phyloP scores from a whole-genome alignment of 1,140 invertebrate species.

The Manduca sexta region DNA sequence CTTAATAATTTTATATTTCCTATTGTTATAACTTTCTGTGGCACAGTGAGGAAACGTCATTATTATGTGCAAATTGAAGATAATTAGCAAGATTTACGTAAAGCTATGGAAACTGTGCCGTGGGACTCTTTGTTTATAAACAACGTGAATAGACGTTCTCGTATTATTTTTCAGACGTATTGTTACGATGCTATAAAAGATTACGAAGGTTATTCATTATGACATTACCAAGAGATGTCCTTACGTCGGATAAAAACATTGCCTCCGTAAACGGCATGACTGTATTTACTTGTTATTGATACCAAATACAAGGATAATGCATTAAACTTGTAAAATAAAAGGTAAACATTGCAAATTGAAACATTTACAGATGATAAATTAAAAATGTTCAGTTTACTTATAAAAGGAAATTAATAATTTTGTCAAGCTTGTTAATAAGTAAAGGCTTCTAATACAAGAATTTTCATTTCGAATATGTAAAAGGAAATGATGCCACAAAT shows the following conservation, averaged over 20 bases:
- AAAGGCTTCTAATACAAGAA: too few species aligned
- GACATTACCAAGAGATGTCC: conserved; percentile 42
- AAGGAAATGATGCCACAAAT: too few species aligned
- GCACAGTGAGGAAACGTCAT: conserved; percentile 37
- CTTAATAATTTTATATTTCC: conserved; percentile 11
- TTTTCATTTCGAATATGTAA: too few species aligned
- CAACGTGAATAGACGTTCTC: neutral
- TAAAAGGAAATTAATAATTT: too few species aligned
- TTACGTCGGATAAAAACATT: conserved; percentile 1
- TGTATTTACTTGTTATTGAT: too few species aligned
- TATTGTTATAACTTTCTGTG: conserved; percentile 10
- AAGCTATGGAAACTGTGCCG: conserved; percentile 63
- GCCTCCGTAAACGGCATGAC: too few species aligned
- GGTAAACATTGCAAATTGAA: too few species aligned
- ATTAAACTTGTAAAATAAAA: too few species aligned
- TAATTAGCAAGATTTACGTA: conserved; percentile 64
- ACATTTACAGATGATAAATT: too few species aligned
- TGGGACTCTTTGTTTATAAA: conserved; percentile 48
- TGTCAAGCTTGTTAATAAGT: too few species aligned
- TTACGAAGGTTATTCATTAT: conserved; percentile 13
- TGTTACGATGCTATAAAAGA: conserved; percentile 39
- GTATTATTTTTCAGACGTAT: conserved; percentile 20
- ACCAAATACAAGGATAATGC: too few species aligned
- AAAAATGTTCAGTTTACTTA: too few species aligned
- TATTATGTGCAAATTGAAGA: conserved; percentile 40